Evolutionary conservation across 2,113 vertebrate genomes (phyloP).

Genomic region (Campylomormyrus tamandua): DNA sequence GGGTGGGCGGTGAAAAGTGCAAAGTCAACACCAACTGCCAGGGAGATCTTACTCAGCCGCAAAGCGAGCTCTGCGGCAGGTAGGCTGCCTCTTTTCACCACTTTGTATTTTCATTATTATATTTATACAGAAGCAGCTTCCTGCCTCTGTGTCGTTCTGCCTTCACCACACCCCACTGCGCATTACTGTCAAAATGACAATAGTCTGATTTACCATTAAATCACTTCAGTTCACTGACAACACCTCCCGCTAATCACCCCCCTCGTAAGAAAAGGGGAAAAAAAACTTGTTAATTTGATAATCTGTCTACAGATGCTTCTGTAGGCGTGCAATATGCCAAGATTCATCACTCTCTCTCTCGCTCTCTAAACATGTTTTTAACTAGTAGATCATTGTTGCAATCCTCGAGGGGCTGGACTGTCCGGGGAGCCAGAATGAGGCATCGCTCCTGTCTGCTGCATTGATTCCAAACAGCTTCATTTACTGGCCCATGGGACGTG

Average conservation of each 20-base stretch:
- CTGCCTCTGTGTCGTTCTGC: not conserved
- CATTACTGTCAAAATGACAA: slow-evolving; percentile 3
- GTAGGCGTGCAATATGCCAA: slow-evolving; percentile 17
- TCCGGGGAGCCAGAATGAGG: not conserved
- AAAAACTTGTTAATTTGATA: slow-evolving; percentile 14
- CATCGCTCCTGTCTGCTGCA: slow-evolving; percentile 6
- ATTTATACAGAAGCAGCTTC: not conserved
- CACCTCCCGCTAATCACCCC: not conserved
- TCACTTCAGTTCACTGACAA: not conserved
- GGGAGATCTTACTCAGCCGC: not conserved
- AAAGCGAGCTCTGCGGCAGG: not conserved
- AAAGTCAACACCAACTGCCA: slow-evolving; percentile 1
- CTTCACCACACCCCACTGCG: not conserved
- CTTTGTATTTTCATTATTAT: not conserved
- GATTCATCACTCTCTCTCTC: slow-evolving; percentile 16
- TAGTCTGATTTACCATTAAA: not conserved
- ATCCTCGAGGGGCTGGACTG: not conserved
- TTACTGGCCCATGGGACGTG: slow-evolving; percentile 11
- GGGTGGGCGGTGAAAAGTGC: not conserved
- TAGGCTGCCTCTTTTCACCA: not conserved
- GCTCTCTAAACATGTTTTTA: slow-evolving; percentile 15
- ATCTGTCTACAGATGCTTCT: slow-evolving; percentile 15
- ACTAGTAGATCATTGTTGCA: slow-evolving; percentile 14
- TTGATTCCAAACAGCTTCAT: slow-evolving; percentile 22
- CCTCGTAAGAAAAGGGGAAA: not conserved